Base-by-base conservation (phyloP, 1,140 invertebrate species). In the Macrobrachium nipponense region DNA sequence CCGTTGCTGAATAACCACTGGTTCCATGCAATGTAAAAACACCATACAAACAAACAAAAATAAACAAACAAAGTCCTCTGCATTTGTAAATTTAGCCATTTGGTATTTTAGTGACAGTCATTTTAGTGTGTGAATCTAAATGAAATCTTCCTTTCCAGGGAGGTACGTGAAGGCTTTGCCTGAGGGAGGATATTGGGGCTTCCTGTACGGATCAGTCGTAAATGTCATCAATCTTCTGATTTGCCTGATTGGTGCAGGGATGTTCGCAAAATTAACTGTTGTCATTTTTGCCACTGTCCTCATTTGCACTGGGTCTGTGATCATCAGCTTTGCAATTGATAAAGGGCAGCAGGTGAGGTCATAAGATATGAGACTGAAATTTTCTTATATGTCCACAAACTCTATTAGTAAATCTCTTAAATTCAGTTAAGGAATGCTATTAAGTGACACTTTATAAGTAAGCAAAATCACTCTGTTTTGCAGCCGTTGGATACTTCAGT, bases 231-330 rank as follows among this genome's bases (percentile, higher is more conserved):
- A 98, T 91, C 92, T 99, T 61, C 88, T 96, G 0, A 95, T 99
- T 27, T 99, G 97, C 89, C 91, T 99, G 18, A 95, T 99, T 82
- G 98, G 98, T 11, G 97, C 98, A 5, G 93, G 95, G 5, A 94
- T 99, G 92, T 99, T 99, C 93, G 98, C 98, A 0, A 96, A 98
- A n/a, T 98, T 97, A 64, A 97, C 96, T 89, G 94, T 98, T n/a
- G 93, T 93, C n/a, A 94, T 94, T 76, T 91, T 94, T 59, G 80
- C 90, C 64, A 86, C 91, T 60, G 92, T 93, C 27, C 89, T 91
- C 43, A 64, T 90, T 43, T 89, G 91, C 82, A 90, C 95, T 75
- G 95, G 96, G 89, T 94, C 97, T 90, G 93, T 94, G 58, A 93
- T 96, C 59, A 95, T 97, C 82, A 95, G 95, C 15, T 60, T 76